Evolutionary conservation across 2,113 vertebrate species (phyloP), one percentile per base, ranked within the genome.

Genomic region (Nothobranchius kuhntae): DNA sequence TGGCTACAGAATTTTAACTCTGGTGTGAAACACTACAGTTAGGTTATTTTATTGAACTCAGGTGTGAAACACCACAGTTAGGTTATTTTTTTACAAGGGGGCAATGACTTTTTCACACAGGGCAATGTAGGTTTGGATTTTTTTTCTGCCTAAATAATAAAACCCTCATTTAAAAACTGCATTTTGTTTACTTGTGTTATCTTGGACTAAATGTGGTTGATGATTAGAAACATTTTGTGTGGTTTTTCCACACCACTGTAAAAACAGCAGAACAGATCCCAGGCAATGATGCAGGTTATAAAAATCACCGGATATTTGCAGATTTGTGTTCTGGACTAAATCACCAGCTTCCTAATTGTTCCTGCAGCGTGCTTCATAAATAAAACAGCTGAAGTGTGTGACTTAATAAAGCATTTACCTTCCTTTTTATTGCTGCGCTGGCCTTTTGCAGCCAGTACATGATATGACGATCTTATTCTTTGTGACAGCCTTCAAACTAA

Each of bases 391-490:
- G 77, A 60, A 0, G 60, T 1, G 9, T 30, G 71, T 0, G 15
- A 50, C 66, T 48, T 61, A 53, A 71, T 52, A 55, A 61, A 61
- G 71, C 21, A 63, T 68, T 68, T 55, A 60, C 30, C 42, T 47
- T 61, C 36, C 54, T 65, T 63, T 68, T 69, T 62, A 53, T 17
- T 65, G 59, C 52, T 70, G 38, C 9, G 2, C 35, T 61, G 67
- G 51, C 64, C 67, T 58, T 70, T 74, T 46, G 24, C 48, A 13
- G 65, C 54, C 47, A 10, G 44, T 8, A 35, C 58, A 11, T 30
- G 30, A 65, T 4, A 57, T 64, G 21, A 74, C 52, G 62, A 61
- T 51, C 50, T 71, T 65, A 59, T 58, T 79, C 76, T 60, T 36
- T 21, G 14, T n/a, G 75, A 78, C 78, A 73, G 67, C 38, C 17